Evolutionary conservation across 2,888 invertebrate genomes (phyloP).

Genomic region (Drosophila nr. perissopoda): DNA sequence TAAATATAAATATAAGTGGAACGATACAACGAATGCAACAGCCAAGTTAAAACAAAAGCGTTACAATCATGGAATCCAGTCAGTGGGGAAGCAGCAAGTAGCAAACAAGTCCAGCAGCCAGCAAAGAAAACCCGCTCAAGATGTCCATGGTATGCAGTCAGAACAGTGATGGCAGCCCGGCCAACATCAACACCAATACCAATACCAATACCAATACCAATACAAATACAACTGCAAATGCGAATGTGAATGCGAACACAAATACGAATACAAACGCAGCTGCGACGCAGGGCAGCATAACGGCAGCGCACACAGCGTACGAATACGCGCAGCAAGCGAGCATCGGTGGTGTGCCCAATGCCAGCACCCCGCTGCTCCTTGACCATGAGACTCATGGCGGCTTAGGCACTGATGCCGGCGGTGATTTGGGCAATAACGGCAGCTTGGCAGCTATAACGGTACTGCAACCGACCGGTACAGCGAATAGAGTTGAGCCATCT

Average conservation of each 20-base stretch:
- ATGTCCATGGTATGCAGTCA: slow-evolving; percentile 82
- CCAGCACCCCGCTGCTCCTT: slow-evolving; percentile 69
- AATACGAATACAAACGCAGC: slow-evolving; percentile 18
- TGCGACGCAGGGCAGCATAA: not conserved
- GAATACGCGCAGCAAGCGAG: slow-evolving; percentile 32
- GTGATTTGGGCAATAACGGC: slow-evolving; percentile 8
- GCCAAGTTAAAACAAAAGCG: slow-evolving; percentile 10
- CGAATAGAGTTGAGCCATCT: not conserved
- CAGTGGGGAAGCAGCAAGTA: slow-evolving; percentile 10
- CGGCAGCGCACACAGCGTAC: slow-evolving; percentile 20
- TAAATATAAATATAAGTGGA: slow-evolving; percentile 9
- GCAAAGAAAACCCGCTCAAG: slow-evolving; percentile 16
- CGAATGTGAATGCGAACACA: slow-evolving; percentile 18
- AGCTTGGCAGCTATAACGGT: slow-evolving; percentile 27
- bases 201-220: slow-evolving; percentile 16
- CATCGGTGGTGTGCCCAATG: slow-evolving; percentile 49
- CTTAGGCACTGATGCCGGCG: slow-evolving; percentile 9
- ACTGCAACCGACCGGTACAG: slow-evolving; percentile 24
- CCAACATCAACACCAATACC: slow-evolving; percentile 28
- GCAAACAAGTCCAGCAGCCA: slow-evolving; percentile 5
- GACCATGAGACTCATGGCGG: slow-evolving; percentile 55
- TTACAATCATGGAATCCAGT: slow-evolving; percentile 16
- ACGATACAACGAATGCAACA: slow-evolving; percentile 5
- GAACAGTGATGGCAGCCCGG: slow-evolving; percentile 64
- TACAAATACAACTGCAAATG: slow-evolving; percentile 10